Conservation (phyloP, 2,888 invertebrate species). For the Philaethria dido region DNA sequence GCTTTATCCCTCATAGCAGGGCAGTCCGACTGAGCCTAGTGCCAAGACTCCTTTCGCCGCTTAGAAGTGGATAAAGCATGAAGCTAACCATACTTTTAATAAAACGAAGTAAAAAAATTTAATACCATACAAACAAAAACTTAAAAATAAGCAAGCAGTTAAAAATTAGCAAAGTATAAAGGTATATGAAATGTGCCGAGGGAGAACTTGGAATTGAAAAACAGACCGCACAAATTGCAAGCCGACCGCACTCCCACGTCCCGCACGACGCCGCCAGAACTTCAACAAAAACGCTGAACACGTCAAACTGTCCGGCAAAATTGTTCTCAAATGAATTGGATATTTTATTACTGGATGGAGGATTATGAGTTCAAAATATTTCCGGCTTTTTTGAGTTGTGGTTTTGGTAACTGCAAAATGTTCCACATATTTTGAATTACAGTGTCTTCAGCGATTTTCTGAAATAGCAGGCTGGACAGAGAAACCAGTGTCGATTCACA, state of each 20-base stretch:
- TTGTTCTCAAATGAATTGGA: constrained; percentile 28
- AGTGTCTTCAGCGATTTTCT: no score
- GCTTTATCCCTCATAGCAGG: no score
- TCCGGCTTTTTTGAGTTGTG: neutral
- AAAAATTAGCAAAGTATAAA: neutral
- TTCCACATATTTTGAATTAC: neutral
- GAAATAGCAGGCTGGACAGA: no score
- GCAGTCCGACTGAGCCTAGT: no score
- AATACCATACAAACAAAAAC: no score
- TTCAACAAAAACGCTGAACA: constrained; percentile 21
- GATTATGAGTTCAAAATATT: neutral
- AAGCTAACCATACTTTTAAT: no score
- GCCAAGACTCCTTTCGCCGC: no score
- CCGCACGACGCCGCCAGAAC: neutral
- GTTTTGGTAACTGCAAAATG: neutral
- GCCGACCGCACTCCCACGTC: constrained; percentile 10
- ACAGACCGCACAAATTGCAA: constrained; percentile 6
- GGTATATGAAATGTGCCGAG: constrained; percentile 1
- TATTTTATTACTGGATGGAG: constrained; percentile 18
- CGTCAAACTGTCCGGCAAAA: constrained; percentile 22
- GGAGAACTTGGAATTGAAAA: constrained; percentile 14
- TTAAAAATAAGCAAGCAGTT: neutral
- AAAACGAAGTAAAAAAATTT: no score
- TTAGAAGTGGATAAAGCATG: no score
- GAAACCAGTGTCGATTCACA: no score